Conservation (phyloP, 1,140 invertebrate species). For the Temnothorax curvispinosus region DNA sequence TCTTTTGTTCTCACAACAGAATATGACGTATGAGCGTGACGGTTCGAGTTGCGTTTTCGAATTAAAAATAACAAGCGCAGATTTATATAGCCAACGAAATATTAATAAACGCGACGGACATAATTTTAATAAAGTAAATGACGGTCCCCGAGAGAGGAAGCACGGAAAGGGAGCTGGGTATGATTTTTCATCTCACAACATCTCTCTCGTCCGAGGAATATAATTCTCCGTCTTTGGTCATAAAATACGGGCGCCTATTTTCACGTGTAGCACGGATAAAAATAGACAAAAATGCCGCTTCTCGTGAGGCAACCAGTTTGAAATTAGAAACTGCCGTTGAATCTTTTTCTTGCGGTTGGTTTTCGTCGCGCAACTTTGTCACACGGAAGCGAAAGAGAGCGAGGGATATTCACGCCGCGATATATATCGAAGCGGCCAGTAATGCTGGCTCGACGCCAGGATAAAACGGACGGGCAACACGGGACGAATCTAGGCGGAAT, state of each 20-base stretch:
- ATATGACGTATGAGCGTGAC: not conserved
- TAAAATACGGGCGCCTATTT: constrained; percentile 38
- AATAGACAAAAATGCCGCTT: constrained; percentile 27
- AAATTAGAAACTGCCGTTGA: constrained; percentile 40
- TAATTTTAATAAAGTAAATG: not conserved
- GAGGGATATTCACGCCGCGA: constrained; percentile 8
- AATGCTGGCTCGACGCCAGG: constrained; percentile 33
- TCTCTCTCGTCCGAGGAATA: not conserved
- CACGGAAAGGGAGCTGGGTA: not conserved
- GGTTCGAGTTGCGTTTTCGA: not conserved
- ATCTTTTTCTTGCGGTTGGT: not conserved
- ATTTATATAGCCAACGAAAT: no score
- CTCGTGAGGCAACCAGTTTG: constrained; percentile 57
- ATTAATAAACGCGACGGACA: not conserved
- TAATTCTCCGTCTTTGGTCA: not conserved
- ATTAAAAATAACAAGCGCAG: not conserved
- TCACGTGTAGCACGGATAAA: constrained; percentile 21
- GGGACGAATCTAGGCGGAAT: not conserved
- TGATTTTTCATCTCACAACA: constrained; percentile 10
- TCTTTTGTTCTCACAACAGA: not conserved
- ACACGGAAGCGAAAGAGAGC: not conserved
- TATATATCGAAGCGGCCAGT: not conserved
- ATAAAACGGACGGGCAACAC: constrained; percentile 21
- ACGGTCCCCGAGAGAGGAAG: not conserved
- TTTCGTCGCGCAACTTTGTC: not conserved